Evolutionary conservation across 2,888 invertebrate species (phyloP).

Genomic region (Heteromurus nitidus): DNA sequence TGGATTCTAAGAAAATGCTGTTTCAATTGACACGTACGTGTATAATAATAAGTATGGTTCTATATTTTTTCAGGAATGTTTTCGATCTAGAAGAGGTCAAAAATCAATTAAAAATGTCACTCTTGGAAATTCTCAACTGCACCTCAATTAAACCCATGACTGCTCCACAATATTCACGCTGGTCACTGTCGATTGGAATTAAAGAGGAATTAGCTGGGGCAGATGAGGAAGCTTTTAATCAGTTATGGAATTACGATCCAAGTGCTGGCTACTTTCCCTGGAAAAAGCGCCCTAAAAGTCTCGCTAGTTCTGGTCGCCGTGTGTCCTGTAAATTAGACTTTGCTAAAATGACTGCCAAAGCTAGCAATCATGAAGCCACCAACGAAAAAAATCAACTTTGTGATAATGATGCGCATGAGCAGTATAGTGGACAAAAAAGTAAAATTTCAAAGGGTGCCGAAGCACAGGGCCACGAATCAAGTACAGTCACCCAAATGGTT

Average conservation of each 20-base stretch:
- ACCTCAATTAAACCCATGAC: conserved; percentile 25
- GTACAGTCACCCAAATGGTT: background rate
- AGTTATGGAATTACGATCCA: conserved; percentile 36
- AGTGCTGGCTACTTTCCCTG: conserved; percentile 47
- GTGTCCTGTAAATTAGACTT: conserved; percentile 16
- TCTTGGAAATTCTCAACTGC: conserved; percentile 17
- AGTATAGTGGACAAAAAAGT: too few species aligned
- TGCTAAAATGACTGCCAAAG: background rate
- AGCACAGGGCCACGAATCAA: background rate
- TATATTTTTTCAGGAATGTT: background rate
- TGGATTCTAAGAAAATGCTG: background rate
- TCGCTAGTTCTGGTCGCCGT: conserved; percentile 20
- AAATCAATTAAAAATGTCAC: background rate
- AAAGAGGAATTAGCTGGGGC: conserved; percentile 27
- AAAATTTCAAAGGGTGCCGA: background rate
- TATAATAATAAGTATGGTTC: background rate
- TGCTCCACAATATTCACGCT: conserved; percentile 34
- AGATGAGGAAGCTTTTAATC: background rate
- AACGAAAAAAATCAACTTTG: too few species aligned
- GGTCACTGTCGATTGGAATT: conserved; percentile 44
- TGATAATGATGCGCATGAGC: too few species aligned
- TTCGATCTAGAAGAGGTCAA: conserved; percentile 26
- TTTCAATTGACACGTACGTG: background rate
- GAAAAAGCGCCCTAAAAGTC: conserved; percentile 23
- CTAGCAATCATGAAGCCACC: background rate